Conservation (phyloP, 2,888 invertebrate genomes). For the Tuta absoluta region DNA sequence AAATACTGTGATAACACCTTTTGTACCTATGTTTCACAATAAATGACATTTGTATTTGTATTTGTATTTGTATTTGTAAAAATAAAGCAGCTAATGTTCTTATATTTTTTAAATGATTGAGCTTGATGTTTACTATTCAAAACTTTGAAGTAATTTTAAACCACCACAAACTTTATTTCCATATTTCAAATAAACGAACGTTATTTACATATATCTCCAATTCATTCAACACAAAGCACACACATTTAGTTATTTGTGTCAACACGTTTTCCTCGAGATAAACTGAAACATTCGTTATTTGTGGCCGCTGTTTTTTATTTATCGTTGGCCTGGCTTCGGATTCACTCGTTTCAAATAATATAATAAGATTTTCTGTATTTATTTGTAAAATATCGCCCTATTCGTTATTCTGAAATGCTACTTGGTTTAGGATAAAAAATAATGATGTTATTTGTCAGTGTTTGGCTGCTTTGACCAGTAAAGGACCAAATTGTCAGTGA, state of each 20-base stretch:
- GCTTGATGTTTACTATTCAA: not conserved
- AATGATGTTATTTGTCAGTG: slow-evolving; percentile 18
- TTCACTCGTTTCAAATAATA: slow-evolving; percentile 40
- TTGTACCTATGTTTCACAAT: too few relatives aligned
- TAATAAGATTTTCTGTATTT: slow-evolving; percentile 40
- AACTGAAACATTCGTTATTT: slow-evolving; percentile 16
- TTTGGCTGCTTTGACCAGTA: slow-evolving; percentile 2
- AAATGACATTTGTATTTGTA: too few relatives aligned
- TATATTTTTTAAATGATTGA: not conserved
- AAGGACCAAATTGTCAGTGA: too few relatives aligned
- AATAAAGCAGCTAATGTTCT: too few relatives aligned
- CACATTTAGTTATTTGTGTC: slow-evolving; percentile 14
- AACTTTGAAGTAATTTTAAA: not conserved
- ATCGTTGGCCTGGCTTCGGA: slow-evolving; percentile 53
- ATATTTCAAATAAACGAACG: not conserved
- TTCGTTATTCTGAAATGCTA: slow-evolving; percentile 6
- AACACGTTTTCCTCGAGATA: slow-evolving; percentile 21
- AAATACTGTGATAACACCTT: too few relatives aligned
- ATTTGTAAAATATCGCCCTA: slow-evolving; percentile 36
- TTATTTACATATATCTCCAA: slow-evolving; percentile 17
- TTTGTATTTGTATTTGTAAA: too few relatives aligned
- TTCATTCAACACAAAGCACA: slow-evolving; percentile 26
- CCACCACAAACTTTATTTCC: not conserved
- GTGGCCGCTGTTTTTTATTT: slow-evolving; percentile 28
- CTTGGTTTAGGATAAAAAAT: slow-evolving; percentile 1